These are phyloP conservation scores for Stomatorhinus ivindoensis DNA, from an alignment of 2,113 vertebrate species.

Conservation along the genomic window DNA sequence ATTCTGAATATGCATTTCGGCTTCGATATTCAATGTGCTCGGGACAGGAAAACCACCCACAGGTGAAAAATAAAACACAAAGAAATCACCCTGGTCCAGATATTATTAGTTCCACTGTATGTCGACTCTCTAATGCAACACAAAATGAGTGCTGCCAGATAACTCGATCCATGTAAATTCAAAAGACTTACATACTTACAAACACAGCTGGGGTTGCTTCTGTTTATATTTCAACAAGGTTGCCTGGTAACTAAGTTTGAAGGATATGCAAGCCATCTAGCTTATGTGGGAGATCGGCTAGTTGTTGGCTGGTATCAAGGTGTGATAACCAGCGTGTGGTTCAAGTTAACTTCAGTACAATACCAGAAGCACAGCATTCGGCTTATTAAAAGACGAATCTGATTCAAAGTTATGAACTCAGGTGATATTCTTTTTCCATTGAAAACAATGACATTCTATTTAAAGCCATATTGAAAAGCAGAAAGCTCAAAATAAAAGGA, in stretches of 20 bases:
- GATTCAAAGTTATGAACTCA: background rate
- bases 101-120: background rate
- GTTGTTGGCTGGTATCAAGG: background rate
- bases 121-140: background rate
- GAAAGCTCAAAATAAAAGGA: background rate
- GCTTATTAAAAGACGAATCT: background rate
- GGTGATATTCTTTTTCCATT: background rate
- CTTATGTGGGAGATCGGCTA: background rate
- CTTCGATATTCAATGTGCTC: background rate
- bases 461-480: background rate
- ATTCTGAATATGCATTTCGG: background rate
- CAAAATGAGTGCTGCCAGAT: background rate
- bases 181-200: background rate
- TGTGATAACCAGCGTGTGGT: background rate
- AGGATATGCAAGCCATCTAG: background rate
- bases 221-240: background rate
- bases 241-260: background rate
- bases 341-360: background rate
- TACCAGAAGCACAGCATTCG: background rate
- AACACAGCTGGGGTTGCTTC: background rate
- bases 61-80: background rate
- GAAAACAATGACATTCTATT: background rate
- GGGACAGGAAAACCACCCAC: background rate
- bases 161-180: background rate
- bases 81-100: background rate